Evolutionary conservation across 30 jellyfish, hydroid and myxozoan genomes (phyloP).

Genomic region (Hydractinia echinata): DNA sequence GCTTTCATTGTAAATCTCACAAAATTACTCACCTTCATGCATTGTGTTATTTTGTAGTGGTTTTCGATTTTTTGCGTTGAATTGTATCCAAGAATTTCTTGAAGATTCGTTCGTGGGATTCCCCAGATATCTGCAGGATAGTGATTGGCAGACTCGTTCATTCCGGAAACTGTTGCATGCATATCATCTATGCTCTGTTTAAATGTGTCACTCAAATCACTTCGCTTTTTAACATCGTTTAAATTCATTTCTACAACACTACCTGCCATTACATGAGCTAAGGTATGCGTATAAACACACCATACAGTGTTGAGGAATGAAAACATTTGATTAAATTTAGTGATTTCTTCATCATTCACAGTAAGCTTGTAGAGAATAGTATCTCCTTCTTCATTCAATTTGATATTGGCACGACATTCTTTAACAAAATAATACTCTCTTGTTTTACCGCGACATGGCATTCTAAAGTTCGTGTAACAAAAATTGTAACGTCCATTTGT

Average conservation of each 20-base stretch:
- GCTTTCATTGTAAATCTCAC: slow-evolving; percentile 10
- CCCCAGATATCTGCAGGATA: slow-evolving; percentile 32
- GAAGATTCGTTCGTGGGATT: slow-evolving; percentile 6
- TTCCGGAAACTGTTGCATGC: slow-evolving; percentile 23
- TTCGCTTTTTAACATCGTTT: background rate
- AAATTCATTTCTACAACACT: slow-evolving; percentile 9
- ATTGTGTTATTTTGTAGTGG: slow-evolving; percentile 10
- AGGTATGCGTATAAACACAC: slow-evolving; percentile 15
- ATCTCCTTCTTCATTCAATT: background rate
- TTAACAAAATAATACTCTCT: background rate
- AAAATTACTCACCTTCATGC: background rate
- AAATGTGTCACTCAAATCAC: background rate
- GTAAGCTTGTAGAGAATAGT: background rate
- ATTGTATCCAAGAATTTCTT: slow-evolving; percentile 17
- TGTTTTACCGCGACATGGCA: background rate
- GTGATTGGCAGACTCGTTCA: slow-evolving; percentile 31
- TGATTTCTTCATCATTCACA: background rate
- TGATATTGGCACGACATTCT: background rate
- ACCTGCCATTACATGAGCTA: slow-evolving; percentile 14
- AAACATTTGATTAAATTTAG: background rate
- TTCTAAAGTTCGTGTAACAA: background rate
- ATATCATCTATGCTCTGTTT: slow-evolving; percentile 12
- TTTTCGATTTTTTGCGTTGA: background rate
- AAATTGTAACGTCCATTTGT: background rate
- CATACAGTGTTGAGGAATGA: slow-evolving; percentile 15